Percentiles rank a stretch among this genome's conserved stretches.
Conservation (phyloP, 2,797 vertebrate genomes). For the Enteromius trimaculatus region DNA sequence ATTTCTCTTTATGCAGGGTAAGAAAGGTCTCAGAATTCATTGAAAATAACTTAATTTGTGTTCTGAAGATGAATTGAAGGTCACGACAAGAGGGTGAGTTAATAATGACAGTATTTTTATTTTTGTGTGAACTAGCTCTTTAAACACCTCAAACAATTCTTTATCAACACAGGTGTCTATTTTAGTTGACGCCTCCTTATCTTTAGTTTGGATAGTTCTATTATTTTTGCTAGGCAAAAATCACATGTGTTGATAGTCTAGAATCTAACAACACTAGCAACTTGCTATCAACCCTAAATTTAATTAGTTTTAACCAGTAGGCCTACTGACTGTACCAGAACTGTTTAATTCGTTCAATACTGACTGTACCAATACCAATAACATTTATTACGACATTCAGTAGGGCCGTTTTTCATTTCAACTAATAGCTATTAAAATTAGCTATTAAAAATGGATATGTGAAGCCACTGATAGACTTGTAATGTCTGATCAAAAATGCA, state of each 20-base stretch:
- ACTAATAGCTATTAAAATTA: not conserved
- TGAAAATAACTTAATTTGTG: too few relatives aligned
- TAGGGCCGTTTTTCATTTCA: not conserved
- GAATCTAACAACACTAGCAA: not conserved
- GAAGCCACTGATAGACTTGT: not conserved
- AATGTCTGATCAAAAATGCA: conserved; percentile 4
- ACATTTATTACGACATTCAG: not conserved
- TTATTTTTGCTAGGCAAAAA: not conserved
- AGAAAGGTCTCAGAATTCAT: too few relatives aligned
- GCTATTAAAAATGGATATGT: not conserved
- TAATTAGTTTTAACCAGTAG: not conserved
- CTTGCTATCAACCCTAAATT: not conserved
- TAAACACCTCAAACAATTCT: too few relatives aligned
- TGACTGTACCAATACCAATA: not conserved
- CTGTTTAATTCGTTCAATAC: not conserved
- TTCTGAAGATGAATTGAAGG: too few relatives aligned
- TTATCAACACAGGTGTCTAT: too few relatives aligned
- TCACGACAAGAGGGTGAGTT: too few relatives aligned
- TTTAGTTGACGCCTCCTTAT: too few relatives aligned
- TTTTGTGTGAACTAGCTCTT: too few relatives aligned
- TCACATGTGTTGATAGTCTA: not conserved
- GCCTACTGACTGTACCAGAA: not conserved
- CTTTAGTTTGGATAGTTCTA: not conserved
- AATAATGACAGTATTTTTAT: too few relatives aligned
- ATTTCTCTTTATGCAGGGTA: too few relatives aligned